Conservation (phyloP, 2,888 invertebrate species). For the Pseudolycoriella hygida region DNA sequence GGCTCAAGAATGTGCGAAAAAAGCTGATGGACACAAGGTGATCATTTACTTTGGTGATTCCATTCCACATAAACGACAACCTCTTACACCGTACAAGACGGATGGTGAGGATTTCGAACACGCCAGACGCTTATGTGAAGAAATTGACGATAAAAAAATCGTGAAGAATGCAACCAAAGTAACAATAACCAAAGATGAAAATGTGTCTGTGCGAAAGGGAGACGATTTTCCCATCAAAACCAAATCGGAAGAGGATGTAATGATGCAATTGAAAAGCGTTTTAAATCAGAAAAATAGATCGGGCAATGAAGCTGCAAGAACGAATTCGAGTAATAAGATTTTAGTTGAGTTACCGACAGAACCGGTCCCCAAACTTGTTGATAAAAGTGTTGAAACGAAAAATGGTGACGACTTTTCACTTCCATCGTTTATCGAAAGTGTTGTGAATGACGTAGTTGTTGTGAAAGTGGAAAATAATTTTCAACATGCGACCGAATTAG, state of each 20-base stretch:
- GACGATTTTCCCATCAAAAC: background rate
- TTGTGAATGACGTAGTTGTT: slow-evolving; percentile 36
- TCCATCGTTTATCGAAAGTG: slow-evolving; percentile 29
- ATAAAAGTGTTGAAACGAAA: slow-evolving; percentile 4
- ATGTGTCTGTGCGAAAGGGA: too few species aligned
- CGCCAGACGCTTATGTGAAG: slow-evolving; percentile 4
- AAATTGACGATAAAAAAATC: slow-evolving; percentile 1
- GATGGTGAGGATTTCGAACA: background rate
- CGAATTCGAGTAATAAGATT: background rate
- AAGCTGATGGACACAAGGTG: slow-evolving; percentile 38
- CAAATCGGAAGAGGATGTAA: slow-evolving; percentile 2
- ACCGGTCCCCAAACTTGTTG: background rate
- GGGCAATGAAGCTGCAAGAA: too few species aligned
- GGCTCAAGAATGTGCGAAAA: background rate
- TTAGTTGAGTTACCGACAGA: background rate
- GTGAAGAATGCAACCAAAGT: background rate
- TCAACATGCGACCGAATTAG: slow-evolving; percentile 39
- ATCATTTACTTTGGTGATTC: slow-evolving; percentile 57
- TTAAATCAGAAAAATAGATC: slow-evolving; percentile 3
- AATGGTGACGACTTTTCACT: slow-evolving; percentile 18
- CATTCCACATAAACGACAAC: slow-evolving; percentile 18
- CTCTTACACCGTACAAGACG: slow-evolving; percentile 21
- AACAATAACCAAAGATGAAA: background rate
- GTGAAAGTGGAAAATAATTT: slow-evolving; percentile 44
- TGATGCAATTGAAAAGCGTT: slow-evolving; percentile 6